A percentile compares a stretch with the other conserved stretches of the same genome.
Evolutionary conservation across 2,797 vertebrate genomes (phyloP).

Genomic region (Tinamus major): DNA sequence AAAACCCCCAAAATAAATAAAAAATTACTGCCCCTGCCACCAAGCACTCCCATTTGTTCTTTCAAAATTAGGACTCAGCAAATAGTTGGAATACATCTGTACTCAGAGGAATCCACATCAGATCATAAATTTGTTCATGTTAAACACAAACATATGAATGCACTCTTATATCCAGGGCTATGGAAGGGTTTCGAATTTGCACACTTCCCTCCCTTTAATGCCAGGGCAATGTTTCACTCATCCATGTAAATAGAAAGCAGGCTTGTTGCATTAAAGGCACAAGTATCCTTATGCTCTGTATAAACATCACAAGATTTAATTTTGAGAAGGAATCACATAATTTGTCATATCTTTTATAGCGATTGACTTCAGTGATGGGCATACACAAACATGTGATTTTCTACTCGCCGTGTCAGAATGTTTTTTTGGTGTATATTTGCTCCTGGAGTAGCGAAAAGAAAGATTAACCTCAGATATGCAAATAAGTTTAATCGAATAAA

Average conservation of each 20-base stretch:
- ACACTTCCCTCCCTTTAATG: slow-evolving; percentile 66
- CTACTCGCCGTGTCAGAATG: not conserved
- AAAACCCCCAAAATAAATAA: slow-evolving; percentile 22
- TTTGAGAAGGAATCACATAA: slow-evolving; percentile 56
- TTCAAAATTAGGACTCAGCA: slow-evolving; percentile 71
- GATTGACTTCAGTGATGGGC: slow-evolving; percentile 48
- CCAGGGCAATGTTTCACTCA: slow-evolving; percentile 69
- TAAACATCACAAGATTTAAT: slow-evolving; percentile 61
- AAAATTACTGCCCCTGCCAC: not conserved
- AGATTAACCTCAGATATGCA: slow-evolving; percentile 64
- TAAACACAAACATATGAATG: slow-evolving; percentile 76
- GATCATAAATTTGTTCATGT: slow-evolving; percentile 77
- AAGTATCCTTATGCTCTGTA: slow-evolving; percentile 56
- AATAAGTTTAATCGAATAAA: slow-evolving; percentile 59
- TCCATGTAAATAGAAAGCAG: slow-evolving; percentile 73
- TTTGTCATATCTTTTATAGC: slow-evolving; percentile 61
- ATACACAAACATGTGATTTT: slow-evolving; percentile 59
- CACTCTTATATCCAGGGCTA: slow-evolving; percentile 47
- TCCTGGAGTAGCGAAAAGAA: slow-evolving; percentile 28
- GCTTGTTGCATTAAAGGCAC: slow-evolving; percentile 57
- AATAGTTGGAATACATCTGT: slow-evolving; percentile 73
- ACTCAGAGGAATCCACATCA: slow-evolving; percentile 75
- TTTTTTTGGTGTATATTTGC: slow-evolving; percentile 21
- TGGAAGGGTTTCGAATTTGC: slow-evolving; percentile 68
- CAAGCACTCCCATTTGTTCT: slow-evolving; percentile 34